Evolutionary conservation across 2,888 invertebrate species (phyloP).

Genomic region (Melanophora roralis): DNA sequence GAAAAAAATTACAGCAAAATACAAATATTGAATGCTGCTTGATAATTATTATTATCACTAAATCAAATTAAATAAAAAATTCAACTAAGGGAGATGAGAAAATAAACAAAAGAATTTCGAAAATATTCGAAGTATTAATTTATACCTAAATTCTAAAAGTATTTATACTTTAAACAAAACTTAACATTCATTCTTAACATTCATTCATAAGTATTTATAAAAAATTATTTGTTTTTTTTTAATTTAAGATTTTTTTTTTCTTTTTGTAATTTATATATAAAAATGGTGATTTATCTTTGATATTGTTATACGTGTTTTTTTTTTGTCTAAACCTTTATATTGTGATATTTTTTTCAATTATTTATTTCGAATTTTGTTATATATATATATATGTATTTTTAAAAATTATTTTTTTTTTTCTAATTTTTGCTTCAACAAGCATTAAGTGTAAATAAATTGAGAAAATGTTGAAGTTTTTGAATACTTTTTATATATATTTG

Average conservation of each 20-base stretch:
- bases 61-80: too few species aligned
- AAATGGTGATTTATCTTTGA: constrained; percentile 34
- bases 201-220: neutral
- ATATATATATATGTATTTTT: constrained; percentile 2
- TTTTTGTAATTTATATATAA: constrained; percentile 1
- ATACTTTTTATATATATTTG: neutral
- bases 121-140: constrained; percentile 1
- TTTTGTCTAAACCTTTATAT: constrained; percentile 30
- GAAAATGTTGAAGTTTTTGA: neutral
- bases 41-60: constrained; percentile 39
- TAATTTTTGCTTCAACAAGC: neutral
- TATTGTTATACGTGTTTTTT: constrained; percentile 5
- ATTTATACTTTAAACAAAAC: too few species aligned
- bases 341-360: constrained; percentile 54
- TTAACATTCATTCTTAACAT: too few species aligned
- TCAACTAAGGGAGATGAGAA: too few species aligned
- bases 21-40: constrained; percentile 39
- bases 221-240: neutral
- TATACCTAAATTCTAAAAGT: constrained; percentile 6
- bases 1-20: neutral
- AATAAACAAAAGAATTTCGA: too few species aligned
- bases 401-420: neutral
- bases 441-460: neutral
- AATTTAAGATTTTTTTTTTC: neutral
- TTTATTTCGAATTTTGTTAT: constrained; percentile 7